Conservation (phyloP, 2,888 invertebrate genomes). For the Polietes domitor region DNA sequence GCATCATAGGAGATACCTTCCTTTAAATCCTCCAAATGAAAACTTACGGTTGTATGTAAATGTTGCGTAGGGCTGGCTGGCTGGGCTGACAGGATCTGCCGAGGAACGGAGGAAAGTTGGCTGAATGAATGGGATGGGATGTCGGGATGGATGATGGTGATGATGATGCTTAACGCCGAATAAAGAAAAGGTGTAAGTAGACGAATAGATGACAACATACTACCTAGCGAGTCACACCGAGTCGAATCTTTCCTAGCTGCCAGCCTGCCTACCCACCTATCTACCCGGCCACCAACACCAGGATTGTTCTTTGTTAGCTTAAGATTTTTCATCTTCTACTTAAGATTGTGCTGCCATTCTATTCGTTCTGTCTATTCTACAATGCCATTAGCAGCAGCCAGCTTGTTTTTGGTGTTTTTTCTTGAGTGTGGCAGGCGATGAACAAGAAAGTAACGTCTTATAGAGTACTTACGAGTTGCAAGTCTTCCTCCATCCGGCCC, state of each 20-base stretch:
- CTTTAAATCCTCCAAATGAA: conserved; percentile 9
- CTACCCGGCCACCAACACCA: neutral
- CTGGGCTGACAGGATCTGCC: too few relatives aligned
- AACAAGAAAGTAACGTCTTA: conserved; percentile 1
- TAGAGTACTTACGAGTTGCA: conserved; percentile 4
- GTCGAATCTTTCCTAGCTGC: neutral
- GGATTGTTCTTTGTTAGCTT: neutral
- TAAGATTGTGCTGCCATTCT: conserved; percentile 2
- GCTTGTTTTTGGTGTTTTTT: neutral
- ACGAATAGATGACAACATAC: conserved; percentile 12
- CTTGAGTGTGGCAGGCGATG: neutral
- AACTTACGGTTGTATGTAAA: conserved; percentile 13
- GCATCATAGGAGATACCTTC: neutral
- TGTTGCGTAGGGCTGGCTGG: neutral
- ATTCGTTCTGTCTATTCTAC: conserved; percentile 5
- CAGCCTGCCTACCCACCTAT: neutral
- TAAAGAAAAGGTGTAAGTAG: conserved; percentile 2
- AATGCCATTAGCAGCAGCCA: conserved; percentile 21
- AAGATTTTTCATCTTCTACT: conserved; percentile 24
- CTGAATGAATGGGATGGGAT: conserved; percentile 24
- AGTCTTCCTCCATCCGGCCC: neutral
- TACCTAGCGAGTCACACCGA: neutral
- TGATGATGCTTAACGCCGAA: conserved; percentile 12
- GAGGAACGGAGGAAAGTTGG: neutral
- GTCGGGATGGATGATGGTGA: neutral